Percentiles rank a stretch among this genome's conserved stretches.
phyloP scores from a whole-genome alignment of 1,140 invertebrate genomes.

The Globodera ellingtonae region DNA sequence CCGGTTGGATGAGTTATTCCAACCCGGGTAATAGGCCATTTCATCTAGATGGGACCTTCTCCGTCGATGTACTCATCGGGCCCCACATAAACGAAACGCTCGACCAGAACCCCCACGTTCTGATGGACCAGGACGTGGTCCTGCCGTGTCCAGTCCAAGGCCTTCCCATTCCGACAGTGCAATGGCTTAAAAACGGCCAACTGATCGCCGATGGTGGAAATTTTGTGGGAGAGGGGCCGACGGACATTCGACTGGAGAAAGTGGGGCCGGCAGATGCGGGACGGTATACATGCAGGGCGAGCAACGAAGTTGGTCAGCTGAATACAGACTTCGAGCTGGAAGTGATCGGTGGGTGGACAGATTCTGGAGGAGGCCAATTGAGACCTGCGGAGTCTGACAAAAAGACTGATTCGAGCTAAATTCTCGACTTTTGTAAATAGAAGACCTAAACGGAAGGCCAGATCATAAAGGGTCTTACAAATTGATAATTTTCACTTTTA shows the following conservation, averaged over 20 bases:
- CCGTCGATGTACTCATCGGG: conserved; percentile 48
- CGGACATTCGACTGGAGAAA: conserved; percentile 17
- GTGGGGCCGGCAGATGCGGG: conserved; percentile 65
- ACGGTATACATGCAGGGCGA: conserved; percentile 69
- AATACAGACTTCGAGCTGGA: conserved; percentile 67
- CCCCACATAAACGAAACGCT: conserved; percentile 59
- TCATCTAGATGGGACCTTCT: conserved; percentile 45
- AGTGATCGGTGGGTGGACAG: conserved; percentile 67
- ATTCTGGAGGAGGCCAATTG: not conserved
- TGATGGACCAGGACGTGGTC: conserved; percentile 62
- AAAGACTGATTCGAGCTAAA: not conserved
- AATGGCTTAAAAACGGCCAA: conserved; percentile 29
- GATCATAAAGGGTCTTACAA: too few relatives aligned
- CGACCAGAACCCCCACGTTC: conserved; percentile 60
- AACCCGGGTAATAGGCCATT: not conserved
- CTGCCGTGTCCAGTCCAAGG: conserved; percentile 67
- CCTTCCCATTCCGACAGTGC: conserved; percentile 19
- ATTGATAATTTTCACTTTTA: conserved; percentile 38
- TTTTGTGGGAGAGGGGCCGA: conserved; percentile 34
- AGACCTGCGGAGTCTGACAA: not conserved
- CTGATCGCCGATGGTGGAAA: not conserved
- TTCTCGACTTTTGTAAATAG: not conserved
- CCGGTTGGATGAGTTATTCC: conserved; percentile 9
- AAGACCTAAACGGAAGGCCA: too few relatives aligned
- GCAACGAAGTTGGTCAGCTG: conserved; percentile 69